These are phyloP conservation scores for Platyura marginata DNA, from an alignment of 1,140 invertebrate species.

Conservation along the genomic window DNA sequence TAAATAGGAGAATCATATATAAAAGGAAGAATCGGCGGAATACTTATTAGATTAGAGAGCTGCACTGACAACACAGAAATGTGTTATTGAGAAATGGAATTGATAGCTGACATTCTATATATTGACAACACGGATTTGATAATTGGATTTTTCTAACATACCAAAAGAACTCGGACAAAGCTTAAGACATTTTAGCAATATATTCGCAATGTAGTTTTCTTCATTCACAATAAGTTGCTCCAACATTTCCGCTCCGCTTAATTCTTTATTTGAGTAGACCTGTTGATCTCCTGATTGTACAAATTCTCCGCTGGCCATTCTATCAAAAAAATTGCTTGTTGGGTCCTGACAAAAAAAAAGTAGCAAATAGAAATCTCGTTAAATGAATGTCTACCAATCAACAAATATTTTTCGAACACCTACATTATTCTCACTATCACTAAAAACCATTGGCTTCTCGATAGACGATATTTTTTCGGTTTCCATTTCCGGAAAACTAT, in stretches of 20 bases:
- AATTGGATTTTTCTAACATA: slow-evolving; percentile 3
- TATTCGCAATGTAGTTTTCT: slow-evolving; percentile 14
- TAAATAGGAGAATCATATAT: too few relatives aligned
- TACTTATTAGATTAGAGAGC: too few relatives aligned
- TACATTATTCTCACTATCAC: not conserved
- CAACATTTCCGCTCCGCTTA: slow-evolving; percentile 1
- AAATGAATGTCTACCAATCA: too few relatives aligned
- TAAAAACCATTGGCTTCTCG: slow-evolving; percentile 1
- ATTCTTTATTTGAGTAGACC: too few relatives aligned
- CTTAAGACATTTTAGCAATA: slow-evolving; percentile 17
- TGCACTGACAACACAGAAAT: too few relatives aligned
- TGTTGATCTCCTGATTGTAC: not conserved
- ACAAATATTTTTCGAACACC: not conserved
- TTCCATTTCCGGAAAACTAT: slow-evolving; percentile 2
- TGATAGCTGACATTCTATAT: too few relatives aligned
- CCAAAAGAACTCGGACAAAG: slow-evolving; percentile 20
- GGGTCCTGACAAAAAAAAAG: too few relatives aligned
- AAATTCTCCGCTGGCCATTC: slow-evolving; percentile 1
- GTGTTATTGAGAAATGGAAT: too few relatives aligned
- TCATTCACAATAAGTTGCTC: slow-evolving; percentile 2
- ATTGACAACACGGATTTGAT: slow-evolving; percentile 1
- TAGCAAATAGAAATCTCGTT: too few relatives aligned
- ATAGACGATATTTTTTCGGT: not conserved
- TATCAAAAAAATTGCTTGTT: slow-evolving; percentile 4
- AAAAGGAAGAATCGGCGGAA: too few relatives aligned